phyloP scores from a whole-genome alignment of 2,888 invertebrate species.

The Leptopterna dolabrata region DNA sequence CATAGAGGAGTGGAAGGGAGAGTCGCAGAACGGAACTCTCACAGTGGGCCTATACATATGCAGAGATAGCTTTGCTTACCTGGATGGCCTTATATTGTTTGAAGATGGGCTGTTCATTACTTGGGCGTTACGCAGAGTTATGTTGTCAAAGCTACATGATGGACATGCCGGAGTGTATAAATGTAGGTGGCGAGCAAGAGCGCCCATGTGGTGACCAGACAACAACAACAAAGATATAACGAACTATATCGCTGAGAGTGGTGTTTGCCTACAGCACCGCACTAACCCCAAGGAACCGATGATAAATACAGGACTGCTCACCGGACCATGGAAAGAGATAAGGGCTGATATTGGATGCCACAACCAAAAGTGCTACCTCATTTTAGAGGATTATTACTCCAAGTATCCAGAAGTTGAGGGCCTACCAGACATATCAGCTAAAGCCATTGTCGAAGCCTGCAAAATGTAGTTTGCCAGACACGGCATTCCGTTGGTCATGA shows the following conservation, averaged over 20 bases:
- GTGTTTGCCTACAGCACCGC: neutral
- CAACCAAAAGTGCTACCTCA: neutral
- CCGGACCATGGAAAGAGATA: neutral
- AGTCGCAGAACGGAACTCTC: neutral
- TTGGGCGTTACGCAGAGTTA: neutral
- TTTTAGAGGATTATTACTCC: conserved; percentile 2
- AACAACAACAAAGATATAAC: neutral
- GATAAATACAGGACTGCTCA: neutral
- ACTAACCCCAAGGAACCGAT: conserved; percentile 7
- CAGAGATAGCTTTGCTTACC: neutral
- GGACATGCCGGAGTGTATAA: conserved; percentile 45
- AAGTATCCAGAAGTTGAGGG: neutral
- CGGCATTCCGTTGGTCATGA: neutral
- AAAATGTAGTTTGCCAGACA: conserved; percentile 13
- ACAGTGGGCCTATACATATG: neutral
- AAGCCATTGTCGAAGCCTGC: neutral
- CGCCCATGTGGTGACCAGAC: conserved; percentile 27
- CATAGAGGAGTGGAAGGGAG: neutral
- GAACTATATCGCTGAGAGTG: neutral
- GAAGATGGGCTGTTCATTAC: neutral
- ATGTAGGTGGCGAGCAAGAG: conserved; percentile 32
- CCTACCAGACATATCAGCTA: neutral
- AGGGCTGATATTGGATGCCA: conserved; percentile 14
- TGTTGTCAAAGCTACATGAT: conserved; percentile 54
- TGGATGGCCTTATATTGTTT: neutral